Percentiles rank a stretch among this genome's conserved stretches.
Evolutionary conservation across 2,113 vertebrate species (phyloP).

Genomic region (Clarias macrocephalus): DNA sequence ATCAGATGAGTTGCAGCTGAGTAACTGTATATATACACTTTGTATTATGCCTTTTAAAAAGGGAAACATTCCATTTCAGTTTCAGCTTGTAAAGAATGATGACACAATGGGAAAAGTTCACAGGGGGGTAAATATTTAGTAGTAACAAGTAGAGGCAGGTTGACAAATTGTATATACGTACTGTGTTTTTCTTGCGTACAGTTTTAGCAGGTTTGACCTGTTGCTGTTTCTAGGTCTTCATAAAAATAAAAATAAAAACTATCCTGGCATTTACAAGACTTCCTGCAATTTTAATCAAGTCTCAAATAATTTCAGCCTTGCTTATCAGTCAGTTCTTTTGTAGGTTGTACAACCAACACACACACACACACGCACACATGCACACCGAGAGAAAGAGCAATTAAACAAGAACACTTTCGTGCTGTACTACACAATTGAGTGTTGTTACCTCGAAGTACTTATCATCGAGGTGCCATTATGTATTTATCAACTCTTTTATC

Average conservation of each 20-base stretch:
- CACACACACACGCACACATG: background rate
- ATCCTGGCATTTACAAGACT: background rate
- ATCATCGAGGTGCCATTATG: background rate
- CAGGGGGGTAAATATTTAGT: background rate
- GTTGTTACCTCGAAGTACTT: background rate
- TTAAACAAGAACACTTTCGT: background rate
- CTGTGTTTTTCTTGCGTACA: background rate
- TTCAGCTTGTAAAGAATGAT: background rate
- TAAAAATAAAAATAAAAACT: background rate
- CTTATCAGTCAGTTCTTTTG: conserved; percentile 8
- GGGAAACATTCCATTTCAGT: background rate
- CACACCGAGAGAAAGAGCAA: background rate
- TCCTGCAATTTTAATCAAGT: conserved; percentile 24
- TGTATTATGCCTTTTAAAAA: background rate
- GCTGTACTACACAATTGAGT: conserved; percentile 5
- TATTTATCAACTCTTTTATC: conserved; percentile 13
- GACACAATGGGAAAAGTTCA: background rate
- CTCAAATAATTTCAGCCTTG: conserved; percentile 11
- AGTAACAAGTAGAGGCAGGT: background rate
- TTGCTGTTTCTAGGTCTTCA: background rate
- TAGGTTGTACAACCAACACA: background rate
- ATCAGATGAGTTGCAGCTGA: too few relatives aligned
- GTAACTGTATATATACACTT: background rate
- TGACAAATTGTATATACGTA: background rate
- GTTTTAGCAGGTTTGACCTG: background rate